phyloP scores from a whole-genome alignment of 1,140 invertebrate genomes.

The Plectrocnemia conspersa region DNA sequence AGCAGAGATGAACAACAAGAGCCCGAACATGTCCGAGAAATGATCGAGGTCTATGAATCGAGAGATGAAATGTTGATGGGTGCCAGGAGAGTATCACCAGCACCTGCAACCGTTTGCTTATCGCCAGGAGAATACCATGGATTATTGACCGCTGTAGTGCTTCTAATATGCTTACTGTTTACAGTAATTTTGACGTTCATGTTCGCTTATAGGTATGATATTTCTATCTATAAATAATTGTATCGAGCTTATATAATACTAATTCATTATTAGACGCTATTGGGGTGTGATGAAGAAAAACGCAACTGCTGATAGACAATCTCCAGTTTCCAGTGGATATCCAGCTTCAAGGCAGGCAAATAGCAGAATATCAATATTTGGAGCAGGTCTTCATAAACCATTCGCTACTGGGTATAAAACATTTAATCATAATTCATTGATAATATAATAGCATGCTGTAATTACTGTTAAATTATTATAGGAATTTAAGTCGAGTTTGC shows the following conservation, averaged over 20 bases:
- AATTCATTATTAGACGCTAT: conserved; percentile 52
- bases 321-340: conserved; percentile 29
- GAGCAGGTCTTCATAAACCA: conserved; percentile 56
- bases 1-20: conserved; percentile 53
- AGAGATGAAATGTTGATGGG: conserved; percentile 64
- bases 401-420: conserved; percentile 53
- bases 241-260: too few species aligned
- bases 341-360: conserved; percentile 39
- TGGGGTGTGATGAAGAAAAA: conserved; percentile 68
- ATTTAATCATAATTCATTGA: not conserved
- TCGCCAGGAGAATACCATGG: conserved; percentile 71
- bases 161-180: conserved; percentile 63
- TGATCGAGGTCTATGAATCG: conserved; percentile 79
- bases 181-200: conserved; percentile 60
- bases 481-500: conserved; percentile 46
- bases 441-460: conserved; percentile 2
- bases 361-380: conserved; percentile 46
- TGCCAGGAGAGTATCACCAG: conserved; percentile 53
- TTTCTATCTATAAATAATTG: not conserved
- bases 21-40: conserved; percentile 75
- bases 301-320: conserved; percentile 52
- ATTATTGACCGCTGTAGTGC: conserved; percentile 64
- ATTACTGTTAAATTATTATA: conserved; percentile 37
- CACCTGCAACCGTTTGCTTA: conserved; percentile 65
- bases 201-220: conserved; percentile 60